These are phyloP conservation scores for Cephalotes varians DNA, from an alignment of 2,888 invertebrate species.

Conservation along the genomic window DNA sequence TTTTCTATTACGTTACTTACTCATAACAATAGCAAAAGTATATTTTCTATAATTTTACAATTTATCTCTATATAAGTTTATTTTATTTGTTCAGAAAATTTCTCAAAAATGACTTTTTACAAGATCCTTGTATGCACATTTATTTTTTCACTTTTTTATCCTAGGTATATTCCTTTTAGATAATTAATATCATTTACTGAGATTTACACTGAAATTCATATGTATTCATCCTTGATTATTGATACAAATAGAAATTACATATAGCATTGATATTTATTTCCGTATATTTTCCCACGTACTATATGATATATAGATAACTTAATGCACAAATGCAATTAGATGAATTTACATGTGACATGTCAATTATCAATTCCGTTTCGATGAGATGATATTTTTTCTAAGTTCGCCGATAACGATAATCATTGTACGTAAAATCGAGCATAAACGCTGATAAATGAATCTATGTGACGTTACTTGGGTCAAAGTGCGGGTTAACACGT, in stretches of 20 bases:
- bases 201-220: background rate
- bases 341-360: background rate
- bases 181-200: background rate
- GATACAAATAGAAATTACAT: background rate
- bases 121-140: background rate
- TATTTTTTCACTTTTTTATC: background rate
- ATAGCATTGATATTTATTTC: background rate
- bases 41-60: background rate
- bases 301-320: constrained; percentile 9
- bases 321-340: background rate
- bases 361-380: background rate
- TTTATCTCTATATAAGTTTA: background rate
- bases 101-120: background rate
- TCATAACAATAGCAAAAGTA: background rate
- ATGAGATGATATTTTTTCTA: constrained; percentile 23
- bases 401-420: constrained; percentile 37
- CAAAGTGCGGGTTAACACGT: constrained; percentile 50
- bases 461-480: constrained; percentile 45
- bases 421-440: constrained; percentile 12
- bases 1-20: background rate
- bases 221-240: background rate
- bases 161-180: background rate
- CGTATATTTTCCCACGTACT: background rate
- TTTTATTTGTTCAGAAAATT: background rate
- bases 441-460: constrained; percentile 43